Evolutionary conservation across 2,888 invertebrate genomes (phyloP).

Genomic region (Eupithecia tripunctaria): DNA sequence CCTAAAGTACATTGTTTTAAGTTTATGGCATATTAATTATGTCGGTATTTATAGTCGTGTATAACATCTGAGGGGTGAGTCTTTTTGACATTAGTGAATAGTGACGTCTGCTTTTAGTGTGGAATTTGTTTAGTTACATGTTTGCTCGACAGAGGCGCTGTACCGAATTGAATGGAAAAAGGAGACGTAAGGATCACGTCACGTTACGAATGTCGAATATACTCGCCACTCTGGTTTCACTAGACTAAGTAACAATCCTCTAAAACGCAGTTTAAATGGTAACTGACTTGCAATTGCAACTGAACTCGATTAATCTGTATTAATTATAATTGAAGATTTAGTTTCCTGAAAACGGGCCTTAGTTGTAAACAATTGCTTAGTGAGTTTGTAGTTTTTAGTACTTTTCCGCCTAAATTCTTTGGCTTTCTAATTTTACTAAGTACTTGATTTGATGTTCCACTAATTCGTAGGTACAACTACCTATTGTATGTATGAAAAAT

Average conservation of each 20-base stretch:
- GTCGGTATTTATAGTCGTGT: not conserved
- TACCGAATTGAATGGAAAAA: too few species aligned
- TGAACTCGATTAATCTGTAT: not conserved
- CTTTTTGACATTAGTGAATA: too few species aligned
- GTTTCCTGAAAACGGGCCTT: not conserved
- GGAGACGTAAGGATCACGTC: too few species aligned
- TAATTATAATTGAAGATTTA: not conserved
- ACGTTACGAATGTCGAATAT: too few species aligned
- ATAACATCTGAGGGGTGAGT: not conserved
- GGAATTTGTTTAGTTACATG: too few species aligned
- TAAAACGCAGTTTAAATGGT: not conserved
- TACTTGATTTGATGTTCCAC: not conserved
- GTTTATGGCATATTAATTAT: not conserved
- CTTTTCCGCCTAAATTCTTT: slow-evolving; percentile 5
- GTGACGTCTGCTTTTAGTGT: too few species aligned
- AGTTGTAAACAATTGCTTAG: not conserved
- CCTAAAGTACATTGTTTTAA: not conserved
- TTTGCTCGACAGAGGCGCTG: too few species aligned
- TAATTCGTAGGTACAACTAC: too few species aligned
- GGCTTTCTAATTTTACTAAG: not conserved
- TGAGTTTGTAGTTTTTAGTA: not conserved
- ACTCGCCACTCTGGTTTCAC: not conserved
- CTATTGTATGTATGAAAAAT: too few species aligned
- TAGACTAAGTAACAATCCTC: not conserved
- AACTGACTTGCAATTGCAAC: not conserved